These are phyloP conservation scores for Agelastica alni DNA, from an alignment of 2,888 invertebrate species.

Conservation along the genomic window DNA sequence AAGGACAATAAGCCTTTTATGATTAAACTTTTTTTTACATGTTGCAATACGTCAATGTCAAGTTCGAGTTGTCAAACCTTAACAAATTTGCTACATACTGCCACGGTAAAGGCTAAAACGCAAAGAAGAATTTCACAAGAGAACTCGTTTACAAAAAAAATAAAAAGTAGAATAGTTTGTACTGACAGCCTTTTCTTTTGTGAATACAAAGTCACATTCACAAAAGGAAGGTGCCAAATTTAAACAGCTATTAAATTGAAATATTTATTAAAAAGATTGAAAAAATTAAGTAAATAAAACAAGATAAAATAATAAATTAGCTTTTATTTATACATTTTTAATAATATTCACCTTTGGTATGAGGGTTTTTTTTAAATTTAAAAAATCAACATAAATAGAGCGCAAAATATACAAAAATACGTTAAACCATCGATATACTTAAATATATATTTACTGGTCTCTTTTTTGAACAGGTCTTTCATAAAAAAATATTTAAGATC, in stretches of 20 bases:
- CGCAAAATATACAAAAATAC: constrained; percentile 20
- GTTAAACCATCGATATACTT: neutral
- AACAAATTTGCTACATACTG: too few relatives aligned
- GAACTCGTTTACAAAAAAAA: too few relatives aligned
- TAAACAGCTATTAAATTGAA: too few relatives aligned
- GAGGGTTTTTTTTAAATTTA: constrained; percentile 9
- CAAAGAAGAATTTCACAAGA: too few relatives aligned
- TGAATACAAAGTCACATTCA: too few relatives aligned
- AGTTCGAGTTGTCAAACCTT: neutral
- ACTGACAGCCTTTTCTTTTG: too few relatives aligned
- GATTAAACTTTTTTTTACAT: neutral
- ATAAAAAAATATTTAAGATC: constrained; percentile 7
- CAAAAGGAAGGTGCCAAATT: too few relatives aligned
- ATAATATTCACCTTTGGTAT: constrained; percentile 30
- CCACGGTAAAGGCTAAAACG: too few relatives aligned
- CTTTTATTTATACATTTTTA: constrained; percentile 24
- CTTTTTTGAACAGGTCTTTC: constrained; percentile 4
- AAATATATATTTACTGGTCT: constrained; percentile 8
- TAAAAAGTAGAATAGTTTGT: too few relatives aligned
- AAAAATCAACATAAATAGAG: constrained; percentile 5
- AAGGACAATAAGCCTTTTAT: neutral
- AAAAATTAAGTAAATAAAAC: constrained; percentile 1
- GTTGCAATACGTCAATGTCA: constrained; percentile 1
- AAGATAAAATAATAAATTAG: constrained; percentile 29
- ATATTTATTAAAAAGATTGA: too few relatives aligned